Evolutionary conservation across 2,888 invertebrate species (phyloP).

Genomic region (Cyaniris semiargus): DNA sequence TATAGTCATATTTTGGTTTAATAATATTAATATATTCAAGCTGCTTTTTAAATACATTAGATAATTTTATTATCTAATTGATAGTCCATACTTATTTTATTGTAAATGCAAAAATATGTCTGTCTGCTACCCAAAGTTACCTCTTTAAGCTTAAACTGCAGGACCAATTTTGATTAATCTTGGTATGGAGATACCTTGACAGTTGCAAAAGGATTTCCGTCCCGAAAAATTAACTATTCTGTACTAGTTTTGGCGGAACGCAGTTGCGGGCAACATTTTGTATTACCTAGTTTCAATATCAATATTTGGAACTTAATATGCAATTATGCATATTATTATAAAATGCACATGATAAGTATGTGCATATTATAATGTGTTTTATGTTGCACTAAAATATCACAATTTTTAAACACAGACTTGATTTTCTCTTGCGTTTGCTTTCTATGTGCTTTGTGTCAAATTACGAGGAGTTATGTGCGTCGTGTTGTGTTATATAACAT

Average conservation of each 20-base stretch:
- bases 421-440: slow-evolving; percentile 3
- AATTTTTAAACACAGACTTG: neutral
- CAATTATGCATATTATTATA: neutral
- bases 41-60: neutral
- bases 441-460: slow-evolving; percentile 23
- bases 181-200: too few relatives aligned
- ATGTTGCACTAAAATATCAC: neutral
- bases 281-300: too few relatives aligned
- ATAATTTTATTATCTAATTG: neutral
- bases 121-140: too few relatives aligned
- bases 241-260: too few relatives aligned
- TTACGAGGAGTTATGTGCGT: neutral
- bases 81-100: too few relatives aligned
- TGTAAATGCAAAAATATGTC: too few relatives aligned
- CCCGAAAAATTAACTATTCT: too few relatives aligned
- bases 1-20: too few relatives aligned
- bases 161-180: too few relatives aligned
- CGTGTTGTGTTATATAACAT: neutral
- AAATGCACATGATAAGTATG: neutral
- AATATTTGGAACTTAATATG: neutral
- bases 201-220: too few relatives aligned
- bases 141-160: too few relatives aligned
- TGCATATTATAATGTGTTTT: neutral
- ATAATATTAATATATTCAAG: neutral
- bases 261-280: too few relatives aligned